Base-by-base conservation (phyloP, 2,113 vertebrate species). In the Tonatia bakeri region DNA sequence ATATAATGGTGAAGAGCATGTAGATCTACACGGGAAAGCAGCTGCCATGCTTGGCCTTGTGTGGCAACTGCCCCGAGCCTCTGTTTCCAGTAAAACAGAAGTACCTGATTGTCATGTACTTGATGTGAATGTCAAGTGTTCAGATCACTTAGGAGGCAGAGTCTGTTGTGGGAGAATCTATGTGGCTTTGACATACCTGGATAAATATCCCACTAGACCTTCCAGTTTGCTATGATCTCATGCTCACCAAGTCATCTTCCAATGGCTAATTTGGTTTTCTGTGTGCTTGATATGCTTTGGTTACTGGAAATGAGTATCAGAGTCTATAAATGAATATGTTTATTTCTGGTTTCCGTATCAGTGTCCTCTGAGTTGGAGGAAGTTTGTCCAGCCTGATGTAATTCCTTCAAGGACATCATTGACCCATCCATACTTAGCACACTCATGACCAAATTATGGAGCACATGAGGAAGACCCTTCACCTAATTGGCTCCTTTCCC, bases 221-320 rank as follows among this genome's bases (percentile, higher is more conserved):
- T 67, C 77, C 16, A 59, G 0, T 76, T 90, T 72, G 8, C 67
- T 85, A 2, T 89, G 64, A 77, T 56, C 10, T 72, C 22, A 31
- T 13, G 24, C 38, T 83, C 17, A 70, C 50, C 22, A 69, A 69
- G 54, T 47, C 82, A 24, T 70, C 59, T 85, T 88, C 67, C 36
- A 56, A 7, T 43, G 56, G 72, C 43, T 91, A 73, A 86, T 91
- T 80, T 83, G 54, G 69, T 64, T 95, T 95, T 83, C 70, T 76
- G 4, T 65, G 54, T 67, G 56, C 10, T 47, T 64, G 12, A 72
- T 52, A 56, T 19, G 9, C 33, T 10, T 31, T 40, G 52, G 67
- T 80, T 56, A 52, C 69, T 24, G 31, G 87, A 89, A 85, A 83
- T 38, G 47, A 40, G 89, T 28, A 50, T 72, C 61, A n/a, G 69